Evolutionary conservation across 2,797 vertebrate species (phyloP).

Genomic region (Pygocentrus nattereri): DNA sequence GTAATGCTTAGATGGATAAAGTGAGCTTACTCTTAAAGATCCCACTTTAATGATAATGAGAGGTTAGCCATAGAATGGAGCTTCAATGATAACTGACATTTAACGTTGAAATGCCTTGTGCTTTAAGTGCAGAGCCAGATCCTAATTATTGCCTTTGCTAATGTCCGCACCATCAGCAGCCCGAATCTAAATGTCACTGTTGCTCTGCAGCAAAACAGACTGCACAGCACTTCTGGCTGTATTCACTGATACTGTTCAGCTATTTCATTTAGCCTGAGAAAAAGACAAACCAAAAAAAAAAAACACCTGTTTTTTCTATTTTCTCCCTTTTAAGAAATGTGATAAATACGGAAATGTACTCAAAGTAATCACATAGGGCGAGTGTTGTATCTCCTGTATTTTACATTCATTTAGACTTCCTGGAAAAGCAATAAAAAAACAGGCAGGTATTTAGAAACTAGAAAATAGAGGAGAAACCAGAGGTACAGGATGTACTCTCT

Average conservation of each 20-base stretch:
- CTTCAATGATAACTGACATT: conserved; percentile 83
- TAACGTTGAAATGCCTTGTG: conserved; percentile 77
- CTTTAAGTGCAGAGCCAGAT: conserved; percentile 76
- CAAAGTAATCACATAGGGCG: not conserved
- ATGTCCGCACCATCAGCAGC: conserved; percentile 76
- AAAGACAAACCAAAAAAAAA: not conserved
- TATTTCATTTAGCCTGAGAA: conserved; percentile 34
- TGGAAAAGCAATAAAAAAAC: conserved; percentile 16
- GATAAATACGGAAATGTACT: conserved; percentile 37
- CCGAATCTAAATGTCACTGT: conserved; percentile 81
- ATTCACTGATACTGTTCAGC: conserved; percentile 23
- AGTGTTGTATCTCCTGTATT: not conserved
- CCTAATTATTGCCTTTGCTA: conserved; percentile 79
- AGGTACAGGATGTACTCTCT: not conserved
- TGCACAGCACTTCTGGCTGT: conserved; percentile 65
- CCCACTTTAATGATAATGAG: conserved; percentile 73
- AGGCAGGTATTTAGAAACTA: not conserved
- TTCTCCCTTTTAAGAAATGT: conserved; percentile 40
- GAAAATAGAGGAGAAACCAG: conserved; percentile 2
- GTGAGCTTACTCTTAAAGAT: conserved; percentile 74
- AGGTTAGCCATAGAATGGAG: conserved; percentile 74
- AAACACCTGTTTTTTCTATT: conserved; percentile 24
- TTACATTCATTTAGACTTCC: conserved; percentile 11
- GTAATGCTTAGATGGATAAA: conserved; percentile 69
- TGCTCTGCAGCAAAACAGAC: conserved; percentile 69